Percentiles rank a stretch among this genome's conserved stretches.
phyloP scores from a whole-genome alignment of 2,888 invertebrate species.

The Aporophyla nigra region DNA sequence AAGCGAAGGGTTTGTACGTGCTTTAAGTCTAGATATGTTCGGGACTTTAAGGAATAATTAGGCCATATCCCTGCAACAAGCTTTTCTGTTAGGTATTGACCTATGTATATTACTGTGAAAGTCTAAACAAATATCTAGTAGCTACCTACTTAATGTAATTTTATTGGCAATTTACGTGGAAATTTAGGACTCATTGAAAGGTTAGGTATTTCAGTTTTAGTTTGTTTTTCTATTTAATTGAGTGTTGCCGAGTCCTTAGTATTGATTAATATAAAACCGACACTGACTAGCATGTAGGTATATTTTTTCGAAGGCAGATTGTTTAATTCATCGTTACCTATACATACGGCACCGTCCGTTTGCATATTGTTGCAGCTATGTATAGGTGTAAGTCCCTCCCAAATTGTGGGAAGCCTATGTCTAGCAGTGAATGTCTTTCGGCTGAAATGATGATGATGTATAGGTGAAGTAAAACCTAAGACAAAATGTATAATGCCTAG shows the following conservation, averaged over 20 bases:
- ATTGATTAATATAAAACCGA: not conserved
- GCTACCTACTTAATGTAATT: not conserved
- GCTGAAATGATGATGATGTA: too few relatives aligned
- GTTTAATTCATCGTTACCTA: too few relatives aligned
- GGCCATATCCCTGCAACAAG: constrained; percentile 53
- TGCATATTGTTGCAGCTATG: too few relatives aligned
- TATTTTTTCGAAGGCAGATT: too few relatives aligned
- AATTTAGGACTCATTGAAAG: not conserved
- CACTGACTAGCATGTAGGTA: not conserved
- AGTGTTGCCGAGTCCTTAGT: too few relatives aligned
- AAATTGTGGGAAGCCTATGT: too few relatives aligned
- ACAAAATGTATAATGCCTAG: too few relatives aligned
- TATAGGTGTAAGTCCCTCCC: too few relatives aligned
- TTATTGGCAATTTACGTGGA: not conserved
- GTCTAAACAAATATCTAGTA: constrained; percentile 7
- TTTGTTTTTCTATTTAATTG: not conserved
- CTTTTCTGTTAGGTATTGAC: constrained; percentile 16
- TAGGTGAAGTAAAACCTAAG: too few relatives aligned
- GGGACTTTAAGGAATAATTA: constrained; percentile 56
- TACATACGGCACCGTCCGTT: too few relatives aligned
- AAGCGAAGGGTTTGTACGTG: constrained; percentile 67
- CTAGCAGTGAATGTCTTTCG: too few relatives aligned
- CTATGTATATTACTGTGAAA: constrained; percentile 54
- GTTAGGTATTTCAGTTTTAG: not conserved
- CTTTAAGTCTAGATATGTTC: constrained; percentile 63